phyloP scores from a whole-genome alignment of 2,888 invertebrate species.

The Emmelina monodactyla region DNA sequence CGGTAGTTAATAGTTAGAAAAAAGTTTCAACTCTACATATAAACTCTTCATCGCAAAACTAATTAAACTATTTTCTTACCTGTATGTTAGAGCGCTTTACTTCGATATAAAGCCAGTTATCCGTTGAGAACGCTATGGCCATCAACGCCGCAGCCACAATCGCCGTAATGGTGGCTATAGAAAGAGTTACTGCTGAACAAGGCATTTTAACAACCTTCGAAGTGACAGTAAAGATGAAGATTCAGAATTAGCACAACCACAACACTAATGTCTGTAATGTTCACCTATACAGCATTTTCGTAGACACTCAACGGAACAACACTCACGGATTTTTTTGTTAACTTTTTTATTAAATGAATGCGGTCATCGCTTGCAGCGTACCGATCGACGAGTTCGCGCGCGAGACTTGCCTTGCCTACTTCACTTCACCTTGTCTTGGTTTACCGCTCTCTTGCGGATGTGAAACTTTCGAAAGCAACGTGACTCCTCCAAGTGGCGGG shows the following conservation, averaged over 20 bases:
- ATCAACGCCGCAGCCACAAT: slow-evolving; percentile 93
- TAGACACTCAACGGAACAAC: slow-evolving; percentile 56
- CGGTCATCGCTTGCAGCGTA: slow-evolving; percentile 65
- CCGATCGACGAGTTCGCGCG: slow-evolving; percentile 61
- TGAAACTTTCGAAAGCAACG: slow-evolving; percentile 65
- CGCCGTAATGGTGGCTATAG: slow-evolving; percentile 94
- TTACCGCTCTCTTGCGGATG: slow-evolving; percentile 65
- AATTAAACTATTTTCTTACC: slow-evolving; percentile 58
- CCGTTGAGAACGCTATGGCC: slow-evolving; percentile 94
- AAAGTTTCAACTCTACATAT: too few relatives aligned
- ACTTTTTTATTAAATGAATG: slow-evolving; percentile 61
- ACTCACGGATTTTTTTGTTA: slow-evolving; percentile 42
- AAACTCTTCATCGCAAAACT: too few relatives aligned
- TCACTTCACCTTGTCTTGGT: slow-evolving; percentile 32
- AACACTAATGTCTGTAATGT: slow-evolving; percentile 39
- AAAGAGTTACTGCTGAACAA: slow-evolving; percentile 93
- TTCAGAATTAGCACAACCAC: slow-evolving; percentile 50
- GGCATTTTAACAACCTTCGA: slow-evolving; percentile 75
- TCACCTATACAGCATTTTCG: slow-evolving; percentile 64
- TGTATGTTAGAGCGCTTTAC: slow-evolving; percentile 88
- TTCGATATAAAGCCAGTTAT: slow-evolving; percentile 96
- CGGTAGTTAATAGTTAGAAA: too few relatives aligned
- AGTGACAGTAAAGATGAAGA: slow-evolving; percentile 37
- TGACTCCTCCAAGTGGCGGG: slow-evolving; percentile 58
- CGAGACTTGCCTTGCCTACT: slow-evolving; percentile 49